Percentiles rank a stretch among this genome's conserved stretches.
Conservation (phyloP, 2,113 vertebrate genomes). For the Myotis brandtii region DNA sequence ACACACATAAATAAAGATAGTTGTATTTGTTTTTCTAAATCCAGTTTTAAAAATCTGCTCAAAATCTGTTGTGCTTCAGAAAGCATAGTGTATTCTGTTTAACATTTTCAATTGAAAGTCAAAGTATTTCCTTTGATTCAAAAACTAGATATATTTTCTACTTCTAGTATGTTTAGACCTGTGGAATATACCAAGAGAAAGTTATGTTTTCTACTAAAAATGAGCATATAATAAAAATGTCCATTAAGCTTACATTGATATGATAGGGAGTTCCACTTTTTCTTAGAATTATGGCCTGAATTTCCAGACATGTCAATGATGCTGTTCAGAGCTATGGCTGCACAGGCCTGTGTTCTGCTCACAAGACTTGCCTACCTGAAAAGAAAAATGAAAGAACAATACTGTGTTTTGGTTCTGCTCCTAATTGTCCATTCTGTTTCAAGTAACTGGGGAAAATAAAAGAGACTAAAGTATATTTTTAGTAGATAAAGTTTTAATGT, state of each 20-base stretch:
- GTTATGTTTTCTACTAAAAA: slow-evolving; percentile 29
- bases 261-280: neutral
- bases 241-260: neutral
- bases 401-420: neutral
- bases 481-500: neutral
- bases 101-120: slow-evolving; percentile 62
- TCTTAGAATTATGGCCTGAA: neutral
- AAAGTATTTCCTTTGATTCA: slow-evolving; percentile 59
- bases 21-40: slow-evolving; percentile 69
- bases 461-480: neutral
- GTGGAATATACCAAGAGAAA: slow-evolving; percentile 38
- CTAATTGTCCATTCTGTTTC: neutral
- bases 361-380: neutral
- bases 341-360: neutral
- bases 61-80: slow-evolving; percentile 62
- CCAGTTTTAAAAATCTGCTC: slow-evolving; percentile 59
- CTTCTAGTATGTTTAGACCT: slow-evolving; percentile 21
- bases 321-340: neutral
- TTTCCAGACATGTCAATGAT: neutral
- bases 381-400: slow-evolving; percentile 8
- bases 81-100: slow-evolving; percentile 1
- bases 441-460: slow-evolving; percentile 33
- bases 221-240: neutral
- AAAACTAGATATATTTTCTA: slow-evolving; percentile 22
- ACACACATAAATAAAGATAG: slow-evolving; percentile 70